Evolutionary conservation across 1,140 invertebrate genomes (phyloP), one percentile per base, ranked within the genome.

Genomic region (Dolichoris vasculosae): DNA sequence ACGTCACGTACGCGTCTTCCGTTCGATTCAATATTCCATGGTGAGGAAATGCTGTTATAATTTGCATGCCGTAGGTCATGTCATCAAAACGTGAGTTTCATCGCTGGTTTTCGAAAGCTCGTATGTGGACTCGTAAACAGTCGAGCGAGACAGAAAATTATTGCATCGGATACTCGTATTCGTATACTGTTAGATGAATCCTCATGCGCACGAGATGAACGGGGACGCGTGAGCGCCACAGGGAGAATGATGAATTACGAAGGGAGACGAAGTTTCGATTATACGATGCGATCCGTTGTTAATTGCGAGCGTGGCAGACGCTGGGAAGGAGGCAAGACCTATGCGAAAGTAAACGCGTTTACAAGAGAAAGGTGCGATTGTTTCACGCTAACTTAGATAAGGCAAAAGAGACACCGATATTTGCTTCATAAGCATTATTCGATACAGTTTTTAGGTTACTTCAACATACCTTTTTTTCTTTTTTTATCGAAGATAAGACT

Each of bases 41-140:
- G 35, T 2, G 3, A 40, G 63, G 8, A 81, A 67, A 81, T 67
- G 63, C 63, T 81, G 40, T 48, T 81, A 81, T 81, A 81, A 48
- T 81, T 67, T 69, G 63, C 59, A 81, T 46, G 38, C 30, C 32
- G 15, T 35, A 15, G 32, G 3, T 69, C 35, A 30, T 69, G 67
- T 8, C 59, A 8, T 15, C 32, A 26, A 59, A 46, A 46, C 43
- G 43, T 13, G 13, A 6, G 32, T 69, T 32, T 35, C 64, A 13
- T 35, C 64, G 23, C 4, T 4, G 9, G 43, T 38, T 78, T 55
- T 78, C 48, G 38, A 32, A 38, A 38, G 11, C 26, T 3, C 20
- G 59, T 9, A 64, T 9, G 59, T 11, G 59, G 0, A 64, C 26
- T 46, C 13, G 43, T 6, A 46, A 46, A 13, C 6, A 46, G 59